phyloP scores from a whole-genome alignment of 2,797 vertebrate genomes.

The Periparus ater region DNA sequence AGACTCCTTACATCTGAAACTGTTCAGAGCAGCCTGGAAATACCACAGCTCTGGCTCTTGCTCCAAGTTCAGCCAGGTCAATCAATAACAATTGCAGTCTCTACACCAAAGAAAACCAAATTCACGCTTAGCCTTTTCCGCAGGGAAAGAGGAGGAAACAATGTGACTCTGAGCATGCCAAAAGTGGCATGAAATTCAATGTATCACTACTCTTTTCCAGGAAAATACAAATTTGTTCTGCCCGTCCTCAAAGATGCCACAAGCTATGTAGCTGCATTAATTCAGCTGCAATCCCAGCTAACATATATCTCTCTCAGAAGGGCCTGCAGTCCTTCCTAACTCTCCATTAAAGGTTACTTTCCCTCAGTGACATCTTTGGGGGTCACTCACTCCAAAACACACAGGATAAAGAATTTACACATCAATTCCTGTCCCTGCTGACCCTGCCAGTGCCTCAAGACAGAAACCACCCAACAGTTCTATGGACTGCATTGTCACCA shows the following conservation, averaged over 20 bases:
- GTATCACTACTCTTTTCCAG: constrained; percentile 29
- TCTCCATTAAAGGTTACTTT: constrained; percentile 2
- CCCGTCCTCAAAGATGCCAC: constrained; percentile 19
- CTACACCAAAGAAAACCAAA: constrained; percentile 41
- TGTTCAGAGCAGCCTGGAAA: constrained; percentile 43
- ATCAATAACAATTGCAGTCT: constrained; percentile 4
- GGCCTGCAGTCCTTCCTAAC: neutral
- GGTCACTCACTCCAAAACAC: neutral
- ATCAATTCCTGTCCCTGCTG: neutral
- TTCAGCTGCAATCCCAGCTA: neutral
- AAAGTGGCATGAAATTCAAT: constrained; percentile 45
- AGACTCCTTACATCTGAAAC: constrained; percentile 27
- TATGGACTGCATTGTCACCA: neutral
- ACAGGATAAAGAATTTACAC: neutral
- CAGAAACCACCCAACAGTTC: neutral
- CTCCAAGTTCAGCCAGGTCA: constrained; percentile 41
- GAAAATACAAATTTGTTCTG: constrained; percentile 52
- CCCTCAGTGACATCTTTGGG: neutral
- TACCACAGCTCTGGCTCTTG: constrained; percentile 36
- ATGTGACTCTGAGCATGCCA: neutral
- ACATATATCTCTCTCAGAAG: neutral
- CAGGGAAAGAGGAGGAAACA: constrained; percentile 32
- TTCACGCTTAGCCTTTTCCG: neutral
- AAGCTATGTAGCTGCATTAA: constrained; percentile 38
- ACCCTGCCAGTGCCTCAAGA: neutral